A percentile compares a stretch with the other conserved stretches of the same genome.
Evolutionary conservation across 2,797 vertebrate genomes (phyloP).

Genomic region (Phalanger gymnotis): DNA sequence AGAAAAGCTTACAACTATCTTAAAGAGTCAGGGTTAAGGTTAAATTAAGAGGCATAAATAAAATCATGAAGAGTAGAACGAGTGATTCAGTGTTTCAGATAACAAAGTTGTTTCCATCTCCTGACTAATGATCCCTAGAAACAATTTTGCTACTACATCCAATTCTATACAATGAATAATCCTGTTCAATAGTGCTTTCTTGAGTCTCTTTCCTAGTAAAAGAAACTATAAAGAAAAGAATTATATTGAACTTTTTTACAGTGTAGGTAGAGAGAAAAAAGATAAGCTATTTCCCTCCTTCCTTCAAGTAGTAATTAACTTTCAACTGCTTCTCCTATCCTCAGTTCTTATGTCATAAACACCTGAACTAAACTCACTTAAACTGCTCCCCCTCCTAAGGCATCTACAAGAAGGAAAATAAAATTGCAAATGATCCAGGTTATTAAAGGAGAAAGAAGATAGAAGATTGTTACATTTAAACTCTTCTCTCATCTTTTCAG

Average conservation of each 20-base stretch:
- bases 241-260: neutral
- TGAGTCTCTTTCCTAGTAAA: neutral
- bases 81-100: neutral
- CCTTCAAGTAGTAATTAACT: neutral
- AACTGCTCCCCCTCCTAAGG: neutral
- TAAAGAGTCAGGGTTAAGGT: neutral
- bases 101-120: neutral
- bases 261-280: neutral
- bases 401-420: neutral
- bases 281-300: neutral
- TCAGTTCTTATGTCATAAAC: neutral
- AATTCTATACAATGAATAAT: neutral
- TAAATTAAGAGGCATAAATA: neutral
- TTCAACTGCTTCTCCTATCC: neutral
- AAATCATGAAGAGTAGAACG: neutral
- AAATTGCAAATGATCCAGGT: neutral
- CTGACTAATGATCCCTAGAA: neutral
- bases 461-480: neutral
- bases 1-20: neutral
- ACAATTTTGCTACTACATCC: neutral
- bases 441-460: neutral
- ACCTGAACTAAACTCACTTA: neutral
- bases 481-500: neutral
- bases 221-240: neutral
- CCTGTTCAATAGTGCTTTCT: neutral